These are phyloP conservation scores for Lithophane socia DNA, from an alignment of 2,888 invertebrate species.

Conservation along the genomic window DNA sequence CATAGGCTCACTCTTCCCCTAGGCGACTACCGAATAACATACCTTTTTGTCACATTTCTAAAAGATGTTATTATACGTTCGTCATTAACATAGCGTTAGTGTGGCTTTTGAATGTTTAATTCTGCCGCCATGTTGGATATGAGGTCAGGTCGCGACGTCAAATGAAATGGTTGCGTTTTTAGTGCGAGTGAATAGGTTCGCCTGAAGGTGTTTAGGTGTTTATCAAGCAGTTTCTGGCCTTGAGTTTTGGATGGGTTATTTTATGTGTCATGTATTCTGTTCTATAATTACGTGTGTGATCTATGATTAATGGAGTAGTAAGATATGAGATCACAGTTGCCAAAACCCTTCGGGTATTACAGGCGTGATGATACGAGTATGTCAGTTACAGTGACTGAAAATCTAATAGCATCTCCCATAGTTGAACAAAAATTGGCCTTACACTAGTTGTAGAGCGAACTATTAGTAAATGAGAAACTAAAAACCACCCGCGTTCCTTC, in stretches of 20 bases:
- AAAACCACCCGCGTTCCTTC: too few species aligned
- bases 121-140: conserved; percentile 50
- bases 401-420: not conserved
- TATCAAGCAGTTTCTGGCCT: not conserved
- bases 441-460: not conserved
- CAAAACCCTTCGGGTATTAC: not conserved
- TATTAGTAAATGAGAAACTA: not conserved
- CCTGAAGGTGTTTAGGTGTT: conserved; percentile 21
- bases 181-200: conserved; percentile 28
- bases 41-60: conserved; percentile 45
- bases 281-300: not conserved
- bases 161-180: conserved; percentile 45
- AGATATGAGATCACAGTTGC: not conserved
- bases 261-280: not conserved
- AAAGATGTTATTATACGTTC: conserved; percentile 52
- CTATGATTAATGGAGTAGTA: not conserved
- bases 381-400: not conserved
- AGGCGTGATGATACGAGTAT: not conserved
- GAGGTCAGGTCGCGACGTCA: conserved; percentile 50
- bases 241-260: conserved; percentile 7
- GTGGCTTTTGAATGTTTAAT: conserved; percentile 46
- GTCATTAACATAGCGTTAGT: conserved; percentile 54
- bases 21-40: conserved; percentile 26
- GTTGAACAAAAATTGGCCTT: not conserved
- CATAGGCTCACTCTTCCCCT: conserved; percentile 23